Conservation (phyloP, 2,797 vertebrate species). For the Percopsis omiscomaycus region DNA sequence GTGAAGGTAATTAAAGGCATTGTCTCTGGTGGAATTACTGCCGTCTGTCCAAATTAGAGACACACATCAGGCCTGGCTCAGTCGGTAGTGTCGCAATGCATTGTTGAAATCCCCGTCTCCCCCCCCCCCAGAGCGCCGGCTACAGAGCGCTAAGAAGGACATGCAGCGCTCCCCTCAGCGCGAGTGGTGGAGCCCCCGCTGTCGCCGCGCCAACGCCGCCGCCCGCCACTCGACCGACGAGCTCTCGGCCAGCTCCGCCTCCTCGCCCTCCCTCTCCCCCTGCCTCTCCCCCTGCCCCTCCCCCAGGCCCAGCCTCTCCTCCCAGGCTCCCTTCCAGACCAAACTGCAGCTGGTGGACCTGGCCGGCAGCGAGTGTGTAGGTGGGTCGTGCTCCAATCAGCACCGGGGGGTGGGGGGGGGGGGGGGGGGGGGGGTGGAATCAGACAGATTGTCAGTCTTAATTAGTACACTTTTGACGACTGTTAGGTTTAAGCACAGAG, state of each 20-base stretch:
- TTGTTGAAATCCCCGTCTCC: background rate
- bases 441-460: no score
- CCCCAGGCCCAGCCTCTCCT: constrained; percentile 55
- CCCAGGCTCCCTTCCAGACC: constrained; percentile 63
- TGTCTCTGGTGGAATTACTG: no score
- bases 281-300: constrained; percentile 66
- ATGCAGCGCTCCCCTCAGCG: constrained; percentile 53
- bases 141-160: constrained; percentile 64
- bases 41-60: no score
- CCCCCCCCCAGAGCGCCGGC: constrained; percentile 55
- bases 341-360: constrained; percentile 87
- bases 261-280: constrained; percentile 66
- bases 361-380: constrained; percentile 84
- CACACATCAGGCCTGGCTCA: no score
- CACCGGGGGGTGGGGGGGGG: no score
- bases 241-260: constrained; percentile 45
- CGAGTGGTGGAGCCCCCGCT: constrained; percentile 77
- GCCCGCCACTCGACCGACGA: constrained; percentile 42
- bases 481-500: no score
- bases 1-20: no score
- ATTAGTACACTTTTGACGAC: no score
- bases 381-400: constrained; percentile 60
- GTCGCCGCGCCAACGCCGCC: constrained; percentile 62
- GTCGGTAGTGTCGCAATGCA: background rate
- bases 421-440: no score